Percentiles rank a stretch among this genome's conserved stretches.
Evolutionary conservation across 2,113 vertebrate species (phyloP).

Genomic region (Scophthalmus maximus): DNA sequence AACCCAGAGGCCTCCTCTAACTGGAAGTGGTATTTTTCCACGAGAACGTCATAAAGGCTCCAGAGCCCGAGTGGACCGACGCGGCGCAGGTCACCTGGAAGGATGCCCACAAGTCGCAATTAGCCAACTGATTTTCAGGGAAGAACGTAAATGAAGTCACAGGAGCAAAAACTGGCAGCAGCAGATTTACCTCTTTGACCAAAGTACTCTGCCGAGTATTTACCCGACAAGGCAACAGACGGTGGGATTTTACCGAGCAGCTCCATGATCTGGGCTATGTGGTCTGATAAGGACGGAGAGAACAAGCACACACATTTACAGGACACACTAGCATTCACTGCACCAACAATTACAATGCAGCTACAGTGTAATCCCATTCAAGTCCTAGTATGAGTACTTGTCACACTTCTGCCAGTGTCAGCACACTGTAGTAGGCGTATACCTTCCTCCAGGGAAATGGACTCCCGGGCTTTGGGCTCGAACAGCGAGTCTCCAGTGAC

Average conservation of each 20-base stretch:
- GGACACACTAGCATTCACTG: constrained; percentile 4
- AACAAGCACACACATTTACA: neutral
- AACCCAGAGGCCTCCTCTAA: constrained; percentile 76
- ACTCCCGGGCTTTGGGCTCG: constrained; percentile 84
- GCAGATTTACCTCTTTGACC: constrained; percentile 81
- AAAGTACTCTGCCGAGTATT: constrained; percentile 86
- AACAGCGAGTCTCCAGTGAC: constrained; percentile 86
- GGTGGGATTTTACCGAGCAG: constrained; percentile 88
- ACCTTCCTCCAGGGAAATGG: constrained; percentile 88
- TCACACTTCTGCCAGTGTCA: neutral
- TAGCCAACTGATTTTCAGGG: neutral
- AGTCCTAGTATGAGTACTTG: constrained; percentile 8
- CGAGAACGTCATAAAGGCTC: constrained; percentile 81
- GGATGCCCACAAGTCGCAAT: too few relatives aligned
- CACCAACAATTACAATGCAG: constrained; percentile 7
- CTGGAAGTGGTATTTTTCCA: constrained; percentile 83
- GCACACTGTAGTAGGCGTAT: constrained; percentile 16
- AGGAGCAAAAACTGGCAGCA: neutral
- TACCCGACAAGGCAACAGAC: constrained; percentile 82
- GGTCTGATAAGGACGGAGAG: constrained; percentile 78
- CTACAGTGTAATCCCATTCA: constrained; percentile 31
- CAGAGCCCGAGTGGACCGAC: constrained; percentile 80
- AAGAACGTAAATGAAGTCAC: neutral
- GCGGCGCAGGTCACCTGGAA: constrained; percentile 82
- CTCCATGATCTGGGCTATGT: constrained; percentile 87